Base-by-base conservation (phyloP, 2,113 vertebrate genomes). In the Oreamnos americanus region DNA sequence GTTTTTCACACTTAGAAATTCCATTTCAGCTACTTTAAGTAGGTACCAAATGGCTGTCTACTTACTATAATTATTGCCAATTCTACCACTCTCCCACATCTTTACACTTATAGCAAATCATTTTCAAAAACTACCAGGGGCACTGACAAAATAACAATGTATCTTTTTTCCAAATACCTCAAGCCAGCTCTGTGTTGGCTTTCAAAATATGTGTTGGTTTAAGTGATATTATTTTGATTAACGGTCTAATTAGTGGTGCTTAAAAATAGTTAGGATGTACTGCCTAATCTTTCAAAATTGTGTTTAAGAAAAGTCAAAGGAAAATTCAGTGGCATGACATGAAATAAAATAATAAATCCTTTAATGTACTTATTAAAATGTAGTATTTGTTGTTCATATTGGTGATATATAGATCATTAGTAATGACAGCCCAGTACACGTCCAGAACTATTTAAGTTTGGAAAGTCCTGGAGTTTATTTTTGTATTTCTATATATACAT, bases 1-100 rank as follows among this genome's bases (percentile, higher is more conserved):
- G 36, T 57, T 95, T 83, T 47, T 76, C 64, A 64, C 81, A 62
- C 86, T 74, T 94, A 74, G 85, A 89, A 84, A 97, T 92, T 71
- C 71, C 60, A 85, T 91, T 97, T 96, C 39, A 23, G 84, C 30
- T 84, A 5, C 76, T 93, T 33, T 64, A 83, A 92, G 82, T 47
- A 49, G 58, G 57, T 26, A 87, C 14, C 60, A 45, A 89, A 90
- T 92, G 76, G n/a, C 60, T 79, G 11, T 83, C 83, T 85, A 26
- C 64, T 85, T 45, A 36, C 74, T 21, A 23, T 62, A 90, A 84
- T 94, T 49, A 58, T 21, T n/a, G 57, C 51, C 83, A 39, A n/a
- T 53, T 67, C 49, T 71, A 49, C 58, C 90, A 92, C 86, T 83
- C 90, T 43, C 36, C 45, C 45, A 15, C 57, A 58, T 93, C 62